A percentile compares a stretch with the other conserved stretches of the same genome.
Evolutionary conservation across 2,797 vertebrate species (phyloP).

Genomic region (Hypotaenidia okinawae): DNA sequence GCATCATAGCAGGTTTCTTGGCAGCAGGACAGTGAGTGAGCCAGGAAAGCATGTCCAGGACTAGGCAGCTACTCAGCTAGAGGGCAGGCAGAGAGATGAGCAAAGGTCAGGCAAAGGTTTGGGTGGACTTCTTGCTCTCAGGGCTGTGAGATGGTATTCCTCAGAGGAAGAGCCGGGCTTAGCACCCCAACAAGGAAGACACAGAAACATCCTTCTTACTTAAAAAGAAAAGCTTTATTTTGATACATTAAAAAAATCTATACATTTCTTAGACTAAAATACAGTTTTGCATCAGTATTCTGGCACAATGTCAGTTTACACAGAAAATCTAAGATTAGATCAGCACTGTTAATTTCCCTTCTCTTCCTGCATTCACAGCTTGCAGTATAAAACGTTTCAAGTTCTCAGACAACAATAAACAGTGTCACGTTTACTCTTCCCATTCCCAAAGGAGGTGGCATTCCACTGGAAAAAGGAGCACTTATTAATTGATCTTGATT

Average conservation of each 20-base stretch:
- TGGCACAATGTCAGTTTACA: conserved; percentile 80
- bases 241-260: conserved; percentile 83
- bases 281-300: conserved; percentile 83
- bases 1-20: not conserved
- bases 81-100: not conserved
- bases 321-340: conserved; percentile 80
- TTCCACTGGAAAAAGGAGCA: conserved; percentile 74
- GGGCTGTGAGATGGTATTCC: not conserved
- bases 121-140: not conserved
- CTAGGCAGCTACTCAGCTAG: not conserved
- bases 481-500: conserved; percentile 71
- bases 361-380: conserved; percentile 72
- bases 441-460: conserved; percentile 73
- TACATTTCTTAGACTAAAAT: conserved; percentile 86
- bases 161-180: not conserved
- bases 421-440: conserved; percentile 68
- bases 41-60: not conserved
- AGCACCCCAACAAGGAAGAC: conserved; percentile 26
- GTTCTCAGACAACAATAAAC: conserved; percentile 70
- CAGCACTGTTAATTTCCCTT: conserved; percentile 73
- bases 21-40: not conserved
- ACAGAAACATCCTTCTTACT: conserved; percentile 68
- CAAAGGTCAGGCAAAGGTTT: not conserved
- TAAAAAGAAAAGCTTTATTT: conserved; percentile 79
- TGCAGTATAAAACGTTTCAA: conserved; percentile 76